Evolutionary conservation across 2,113 vertebrate species (phyloP).

Genomic region (Clarias macrocephalus): DNA sequence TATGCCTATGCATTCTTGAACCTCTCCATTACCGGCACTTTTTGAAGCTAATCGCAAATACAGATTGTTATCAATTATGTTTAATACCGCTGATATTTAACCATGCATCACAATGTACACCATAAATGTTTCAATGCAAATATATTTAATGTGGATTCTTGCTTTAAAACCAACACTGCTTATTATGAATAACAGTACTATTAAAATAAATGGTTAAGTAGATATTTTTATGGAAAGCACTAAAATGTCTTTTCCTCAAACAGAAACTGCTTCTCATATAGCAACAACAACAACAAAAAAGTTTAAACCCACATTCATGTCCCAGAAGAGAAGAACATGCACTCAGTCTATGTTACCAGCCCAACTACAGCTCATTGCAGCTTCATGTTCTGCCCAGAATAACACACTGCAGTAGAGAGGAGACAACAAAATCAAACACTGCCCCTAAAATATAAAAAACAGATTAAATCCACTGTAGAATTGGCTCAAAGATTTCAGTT

Average conservation of each 20-base stretch:
- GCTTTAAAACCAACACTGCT: not conserved
- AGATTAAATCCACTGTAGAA: not conserved
- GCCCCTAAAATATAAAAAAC: not conserved
- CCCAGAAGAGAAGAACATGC: not conserved
- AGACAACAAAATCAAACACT: not conserved
- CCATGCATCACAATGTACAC: not conserved
- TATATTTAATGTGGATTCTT: not conserved
- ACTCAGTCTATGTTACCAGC: not conserved
- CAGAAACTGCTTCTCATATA: not conserved
- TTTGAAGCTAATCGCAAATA: not conserved
- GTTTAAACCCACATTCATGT: not conserved
- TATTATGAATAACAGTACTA: not conserved
- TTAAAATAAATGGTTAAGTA: constrained; percentile 5
- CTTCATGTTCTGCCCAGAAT: not conserved
- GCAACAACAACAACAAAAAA: not conserved
- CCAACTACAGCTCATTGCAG: not conserved
- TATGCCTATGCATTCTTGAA: not conserved
- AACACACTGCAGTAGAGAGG: not conserved
- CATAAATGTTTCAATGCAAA: not conserved
- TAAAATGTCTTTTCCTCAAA: not conserved
- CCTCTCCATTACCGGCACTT: not conserved
- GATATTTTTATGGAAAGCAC: not conserved
- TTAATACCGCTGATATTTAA: not conserved
- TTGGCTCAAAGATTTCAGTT: not conserved
- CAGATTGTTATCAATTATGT: not conserved